These are phyloP conservation scores for Accipiter virgatus DNA, from an alignment of 2,113 vertebrate species.

Conservation along the genomic window DNA sequence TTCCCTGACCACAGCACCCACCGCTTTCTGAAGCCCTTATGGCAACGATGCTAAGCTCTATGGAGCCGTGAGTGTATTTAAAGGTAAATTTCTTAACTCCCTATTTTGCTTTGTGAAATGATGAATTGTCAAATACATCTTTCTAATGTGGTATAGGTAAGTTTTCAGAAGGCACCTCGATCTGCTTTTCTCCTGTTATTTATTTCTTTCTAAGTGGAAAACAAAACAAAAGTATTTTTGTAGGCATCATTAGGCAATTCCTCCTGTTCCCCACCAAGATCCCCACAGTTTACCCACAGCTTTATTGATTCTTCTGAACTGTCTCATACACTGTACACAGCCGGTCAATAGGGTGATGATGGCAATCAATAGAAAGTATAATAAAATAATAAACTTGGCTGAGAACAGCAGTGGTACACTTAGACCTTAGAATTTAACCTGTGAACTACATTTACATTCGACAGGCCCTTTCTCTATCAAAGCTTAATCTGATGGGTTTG, in stretches of 20 bases:
- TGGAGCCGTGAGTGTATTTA: rapidly evolving
- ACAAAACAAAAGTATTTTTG: background rate
- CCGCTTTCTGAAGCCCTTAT: background rate
- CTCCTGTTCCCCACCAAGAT: background rate
- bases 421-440: background rate
- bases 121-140: background rate
- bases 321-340: background rate
- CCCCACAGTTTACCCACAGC: background rate
- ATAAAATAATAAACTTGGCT: background rate
- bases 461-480: background rate
- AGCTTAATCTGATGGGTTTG: background rate
- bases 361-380: background rate
- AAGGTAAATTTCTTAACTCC: background rate
- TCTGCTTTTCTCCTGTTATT: background rate
- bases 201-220: background rate
- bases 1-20: background rate
- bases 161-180: background rate
- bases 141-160: background rate
- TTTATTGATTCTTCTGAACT: background rate
- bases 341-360: background rate
- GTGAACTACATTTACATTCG: background rate
- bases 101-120: background rate
- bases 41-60: background rate
- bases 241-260: background rate
- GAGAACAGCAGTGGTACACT: background rate